These are phyloP conservation scores for Callospermophilus lateralis DNA, from an alignment of 2,113 vertebrate genomes.

Conservation along the genomic window DNA sequence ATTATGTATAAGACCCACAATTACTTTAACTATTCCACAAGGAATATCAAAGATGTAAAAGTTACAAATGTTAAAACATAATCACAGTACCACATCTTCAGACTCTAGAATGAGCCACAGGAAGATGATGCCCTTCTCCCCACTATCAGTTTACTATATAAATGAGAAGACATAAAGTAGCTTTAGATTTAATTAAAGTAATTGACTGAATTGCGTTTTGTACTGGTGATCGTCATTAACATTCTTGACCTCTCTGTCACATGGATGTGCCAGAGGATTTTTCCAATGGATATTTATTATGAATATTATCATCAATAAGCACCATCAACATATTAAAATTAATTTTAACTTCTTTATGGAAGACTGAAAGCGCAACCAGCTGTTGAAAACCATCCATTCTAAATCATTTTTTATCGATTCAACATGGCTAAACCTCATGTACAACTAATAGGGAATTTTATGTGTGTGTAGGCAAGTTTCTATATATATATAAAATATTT, in stretches of 20 bases:
- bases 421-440: conserved; percentile 83
- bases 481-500: conserved; percentile 53
- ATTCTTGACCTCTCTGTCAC: conserved; percentile 91
- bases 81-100: conserved; percentile 75
- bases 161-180: conserved; percentile 91
- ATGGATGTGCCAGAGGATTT: conserved; percentile 88
- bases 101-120: conserved; percentile 78
- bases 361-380: conserved; percentile 85
- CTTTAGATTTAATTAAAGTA: conserved; percentile 95
- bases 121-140: conserved; percentile 80
- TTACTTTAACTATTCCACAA: conserved; percentile 84
- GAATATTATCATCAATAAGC: conserved; percentile 92
- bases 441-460: conserved; percentile 78
- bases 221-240: conserved; percentile 92
- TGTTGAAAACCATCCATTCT: conserved; percentile 81
- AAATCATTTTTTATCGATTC: conserved; percentile 86
- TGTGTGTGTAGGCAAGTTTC: conserved; percentile 69
- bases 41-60: conserved; percentile 35
- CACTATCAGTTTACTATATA: conserved; percentile 89
- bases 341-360: conserved; percentile 88
- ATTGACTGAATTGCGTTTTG: conserved; percentile 96
- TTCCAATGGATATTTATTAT: conserved; percentile 91
- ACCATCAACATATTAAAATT: conserved; percentile 90
- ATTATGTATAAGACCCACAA: conserved; percentile 84
- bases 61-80: conserved; percentile 79